Evolutionary conservation across 2,113 vertebrate genomes (phyloP), one percentile per base, ranked within the genome.

Genomic region (Craseonycteris thonglongyai): DNA sequence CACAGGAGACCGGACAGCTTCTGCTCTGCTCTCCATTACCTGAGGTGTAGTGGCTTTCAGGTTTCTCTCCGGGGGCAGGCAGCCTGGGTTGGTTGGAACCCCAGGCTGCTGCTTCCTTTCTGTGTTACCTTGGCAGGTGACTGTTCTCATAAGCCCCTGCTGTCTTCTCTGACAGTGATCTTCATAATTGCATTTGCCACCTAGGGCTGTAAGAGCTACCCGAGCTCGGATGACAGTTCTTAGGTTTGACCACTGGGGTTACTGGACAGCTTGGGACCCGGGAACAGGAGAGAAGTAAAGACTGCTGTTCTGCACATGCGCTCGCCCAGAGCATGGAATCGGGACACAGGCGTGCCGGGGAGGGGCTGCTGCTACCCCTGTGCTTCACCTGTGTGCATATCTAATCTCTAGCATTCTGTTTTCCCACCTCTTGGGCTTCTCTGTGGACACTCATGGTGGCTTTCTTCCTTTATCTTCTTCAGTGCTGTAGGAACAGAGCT

Each of bases 251-350:
- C 12, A 6, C 26, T 19, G 15, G 79, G 86, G 58, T 51, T n/a
- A 28, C 78, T 3, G 0, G 8, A 18, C 7, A 15, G 30, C 19
- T 0, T 16, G 66, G 26, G 40, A 11, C 54, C 21, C 1, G 5
- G 42, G 61, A n/a, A 56, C n/a, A 15, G 7, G 1, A 6, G 69
- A 68, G 49, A 33, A 51, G 21, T 8, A 18, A 15, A 18, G 21
- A 33, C 6, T 10, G 80, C 65, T n/a, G 0, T 10, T 49, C 7
- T 21, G 10, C 21, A 10, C 28, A 1, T 18, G 8, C 12, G 26
- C 7, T 54, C 42, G 11, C 51, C 51, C 0, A 0, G 14, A 1
- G 9, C 0, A 1, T 3, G n/a, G 72, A 75, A 26, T 65, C 22
- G 7, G 45, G 47, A 12, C 30, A 35, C 9, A 5, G 1, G 19